A percentile compares a stretch with the other conserved stretches of the same genome.
These are phyloP conservation scores for Ichneumon xanthorius DNA, from an alignment of 2,888 invertebrate species.

Conservation along the genomic window DNA sequence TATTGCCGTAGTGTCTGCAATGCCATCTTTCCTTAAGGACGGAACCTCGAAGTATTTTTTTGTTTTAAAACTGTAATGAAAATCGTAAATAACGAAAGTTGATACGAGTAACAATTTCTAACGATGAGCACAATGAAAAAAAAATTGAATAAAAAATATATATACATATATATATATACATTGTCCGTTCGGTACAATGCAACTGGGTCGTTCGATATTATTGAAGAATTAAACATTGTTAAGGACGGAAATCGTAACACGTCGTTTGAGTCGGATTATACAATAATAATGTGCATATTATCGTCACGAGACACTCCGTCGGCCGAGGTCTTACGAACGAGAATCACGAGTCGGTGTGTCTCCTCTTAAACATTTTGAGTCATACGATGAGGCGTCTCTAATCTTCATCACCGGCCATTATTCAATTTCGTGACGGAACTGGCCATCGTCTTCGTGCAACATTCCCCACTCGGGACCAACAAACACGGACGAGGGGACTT, in stretches of 20 bases:
- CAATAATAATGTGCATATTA: constrained; percentile 12
- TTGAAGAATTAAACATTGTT: constrained; percentile 15
- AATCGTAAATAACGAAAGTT: constrained; percentile 6
- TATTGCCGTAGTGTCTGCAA: constrained; percentile 21
- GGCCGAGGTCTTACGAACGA: constrained; percentile 4
- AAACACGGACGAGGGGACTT: neutral
- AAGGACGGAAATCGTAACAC: neutral
- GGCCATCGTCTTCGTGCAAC: constrained; percentile 48
- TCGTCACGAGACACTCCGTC: constrained; percentile 1
- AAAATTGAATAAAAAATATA: neutral
- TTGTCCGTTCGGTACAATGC: neutral
- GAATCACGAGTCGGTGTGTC: neutral
- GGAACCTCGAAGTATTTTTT: neutral
- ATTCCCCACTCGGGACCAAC: constrained; percentile 22
- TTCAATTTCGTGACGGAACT: constrained; percentile 61
- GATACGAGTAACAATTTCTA: neutral
- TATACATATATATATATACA: neutral
- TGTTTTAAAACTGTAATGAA: neutral
- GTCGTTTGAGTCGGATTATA: neutral
- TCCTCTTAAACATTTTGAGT: constrained; percentile 67
- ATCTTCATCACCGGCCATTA: constrained; percentile 54
- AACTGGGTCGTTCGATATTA: constrained; percentile 23
- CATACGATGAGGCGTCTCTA: constrained; percentile 58
- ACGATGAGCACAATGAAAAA: neutral
- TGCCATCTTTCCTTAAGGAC: constrained; percentile 40